Evolutionary conservation across 2,797 vertebrate species (phyloP), one percentile per base, ranked within the genome.

Genomic region (Oreortyx pictus): DNA sequence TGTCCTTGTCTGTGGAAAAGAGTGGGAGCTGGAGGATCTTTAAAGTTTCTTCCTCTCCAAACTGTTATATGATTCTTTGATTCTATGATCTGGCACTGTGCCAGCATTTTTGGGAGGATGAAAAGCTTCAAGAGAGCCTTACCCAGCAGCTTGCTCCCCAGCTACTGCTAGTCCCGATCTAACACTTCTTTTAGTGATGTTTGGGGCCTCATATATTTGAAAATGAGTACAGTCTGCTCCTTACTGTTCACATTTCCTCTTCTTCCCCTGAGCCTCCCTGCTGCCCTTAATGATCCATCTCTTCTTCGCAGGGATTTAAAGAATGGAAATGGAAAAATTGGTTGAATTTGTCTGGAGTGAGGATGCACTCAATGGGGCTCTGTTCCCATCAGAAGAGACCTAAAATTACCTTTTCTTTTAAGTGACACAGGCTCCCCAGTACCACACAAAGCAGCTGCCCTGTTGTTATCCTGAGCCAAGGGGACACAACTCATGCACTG

Each of bases 131-230:
- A 39, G 31, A 92, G 75, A 66, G 25, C 49, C 74, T 90, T 54
- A 29, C 56, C 39, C 31, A 49, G 13, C 64, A 70, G 17, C 24
- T 83, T 6, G 2, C 15, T 77, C 84, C 79, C 37, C 54, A 77
- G 52, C 10, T 77, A 41, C 82, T 47, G 12, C 79, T 43, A 80
- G 17, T 70, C 25, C 62, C 47, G 54, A 23, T 89, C 61, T 78
- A 93, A 91, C 81, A 75, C 14, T 19, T 33, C 4, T 89, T 95
- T 95, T 93, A 96, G 76, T 41, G 87, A 78, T 60, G 47, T 85
- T 20, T 83, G 54, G 89, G 85, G 91, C 76, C 79, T 75, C 79
- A 7, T 83, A 61, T 14, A 50, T 39, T 52, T 33, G 33, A 49
- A 75, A 96, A 92, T 78, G 25, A 93, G 66, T 8, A 2, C 68